Evolutionary conservation across 2,113 vertebrate genomes (phyloP), one percentile per base, ranked within the genome.

Genomic region (Alosa alosa): DNA sequence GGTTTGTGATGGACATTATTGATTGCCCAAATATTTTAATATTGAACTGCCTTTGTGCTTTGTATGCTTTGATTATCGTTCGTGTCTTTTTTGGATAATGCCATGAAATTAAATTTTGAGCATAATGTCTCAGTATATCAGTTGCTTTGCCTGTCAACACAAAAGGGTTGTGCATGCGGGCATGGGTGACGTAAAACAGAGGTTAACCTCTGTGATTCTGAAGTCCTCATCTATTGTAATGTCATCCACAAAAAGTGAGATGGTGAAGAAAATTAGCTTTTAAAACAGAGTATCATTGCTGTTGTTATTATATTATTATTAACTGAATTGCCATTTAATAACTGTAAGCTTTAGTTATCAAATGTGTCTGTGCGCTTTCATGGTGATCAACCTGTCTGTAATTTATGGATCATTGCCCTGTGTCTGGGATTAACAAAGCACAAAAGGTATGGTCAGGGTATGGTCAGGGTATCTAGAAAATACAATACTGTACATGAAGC

Each of bases 401-500:
- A 36, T 75, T 75, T 75, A 75, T 75, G 72, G 31, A 75, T 75
- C 72, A 41, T 75, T 75, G 72, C 36, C 72, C 72, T 75, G 72
- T 75, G 10, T 39, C 31, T 75, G 39, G 72, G 72, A 75, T 75
- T 75, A 75, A 39, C 36, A 75, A 75, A 75, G 72, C 72, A 75
- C 72, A 75, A 75, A 36, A 75, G n/a, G n/a, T n/a, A n/a, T n/a
- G n/a, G n/a, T n/a, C n/a, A 75, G 72, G 72, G 72, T 75, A 75
- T 1, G 31, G 15, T 75, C 72, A 15, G 68, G 68, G 39, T 75
- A 75, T 75, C n/a, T 75, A 75, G 72, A 75, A 75, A 75, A 75
- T n/a, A n/a, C n/a, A n/a, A n/a, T n/a, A n/a, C n/a, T n/a, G n/a
- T 75, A 75, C 72, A 72, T 72, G 64, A 72, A 75, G 72, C 72